phyloP scores from a whole-genome alignment of 2,113 vertebrate genomes.

The Pachycephala philippinensis region DNA sequence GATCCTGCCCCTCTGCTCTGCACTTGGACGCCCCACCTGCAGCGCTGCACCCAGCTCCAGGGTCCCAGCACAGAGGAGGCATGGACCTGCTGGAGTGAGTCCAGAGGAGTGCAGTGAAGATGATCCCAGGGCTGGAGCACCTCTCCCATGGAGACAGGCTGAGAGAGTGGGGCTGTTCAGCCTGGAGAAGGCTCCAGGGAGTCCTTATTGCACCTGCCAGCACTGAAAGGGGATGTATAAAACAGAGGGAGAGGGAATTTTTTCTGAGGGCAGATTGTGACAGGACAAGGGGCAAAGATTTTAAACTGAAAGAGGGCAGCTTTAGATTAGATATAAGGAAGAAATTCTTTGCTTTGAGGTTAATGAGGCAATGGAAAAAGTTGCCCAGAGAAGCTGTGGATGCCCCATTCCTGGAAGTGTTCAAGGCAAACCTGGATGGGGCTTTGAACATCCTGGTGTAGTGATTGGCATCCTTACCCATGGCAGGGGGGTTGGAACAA shows the following conservation, averaged over 20 bases:
- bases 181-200: background rate
- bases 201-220: background rate
- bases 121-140: background rate
- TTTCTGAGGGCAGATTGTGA: background rate
- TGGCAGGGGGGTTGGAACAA: background rate
- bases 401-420: background rate
- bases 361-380: background rate
- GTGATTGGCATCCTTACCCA: background rate
- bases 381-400: background rate
- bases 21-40: background rate
- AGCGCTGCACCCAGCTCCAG: background rate
- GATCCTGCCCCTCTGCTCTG: background rate
- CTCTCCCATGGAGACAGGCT: background rate
- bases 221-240: background rate
- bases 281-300: background rate
- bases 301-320: background rate
- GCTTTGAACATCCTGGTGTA: background rate
- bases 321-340: background rate
- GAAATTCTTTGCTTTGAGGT: background rate
- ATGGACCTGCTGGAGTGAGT: fast-evolving
- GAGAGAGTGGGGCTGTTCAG: background rate
- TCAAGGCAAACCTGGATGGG: background rate
- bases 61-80: background rate
- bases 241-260: background rate
- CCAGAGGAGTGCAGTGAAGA: background rate